A percentile compares a stretch with the other conserved stretches of the same genome.
These are phyloP conservation scores for Matsumyia berberina DNA, from an alignment of 2,888 invertebrate species.

Conservation along the genomic window DNA sequence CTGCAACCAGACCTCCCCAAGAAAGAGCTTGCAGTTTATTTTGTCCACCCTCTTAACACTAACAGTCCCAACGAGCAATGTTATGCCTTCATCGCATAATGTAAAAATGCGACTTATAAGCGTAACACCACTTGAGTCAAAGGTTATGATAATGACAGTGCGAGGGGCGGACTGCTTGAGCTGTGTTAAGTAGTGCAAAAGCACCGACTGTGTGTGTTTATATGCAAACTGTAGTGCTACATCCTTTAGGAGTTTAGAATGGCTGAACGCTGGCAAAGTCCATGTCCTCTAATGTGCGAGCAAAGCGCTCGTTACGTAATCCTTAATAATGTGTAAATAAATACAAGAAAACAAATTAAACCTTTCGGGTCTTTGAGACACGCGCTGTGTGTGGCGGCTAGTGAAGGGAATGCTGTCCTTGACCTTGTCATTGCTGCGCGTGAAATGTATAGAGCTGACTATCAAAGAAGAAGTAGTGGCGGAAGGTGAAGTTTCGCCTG, in stretches of 20 bases:
- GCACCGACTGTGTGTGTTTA: constrained; percentile 8
- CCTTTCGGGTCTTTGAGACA: constrained; percentile 9
- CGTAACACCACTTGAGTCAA: constrained; percentile 38
- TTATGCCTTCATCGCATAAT: constrained; percentile 26
- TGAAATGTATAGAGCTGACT: constrained; percentile 10
- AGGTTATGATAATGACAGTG: constrained; percentile 33
- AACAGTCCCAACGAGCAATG: neutral
- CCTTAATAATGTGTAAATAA: constrained; percentile 27
- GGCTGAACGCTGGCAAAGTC: neutral
- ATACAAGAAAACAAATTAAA: constrained; percentile 24
- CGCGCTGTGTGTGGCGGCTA: neutral
- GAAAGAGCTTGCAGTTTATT: neutral
- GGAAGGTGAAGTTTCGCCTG: neutral
- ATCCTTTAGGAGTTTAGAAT: constrained; percentile 6
- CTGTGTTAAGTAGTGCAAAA: constrained; percentile 6
- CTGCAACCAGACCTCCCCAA: constrained; percentile 14
- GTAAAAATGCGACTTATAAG: constrained; percentile 27
- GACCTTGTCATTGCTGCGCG: constrained; percentile 18
- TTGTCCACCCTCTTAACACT: neutral
- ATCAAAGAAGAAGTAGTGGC: neutral
- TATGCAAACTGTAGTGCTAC: neutral
- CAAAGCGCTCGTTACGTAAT: constrained; percentile 8
- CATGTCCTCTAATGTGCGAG: neutral
- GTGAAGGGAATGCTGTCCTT: constrained; percentile 13
- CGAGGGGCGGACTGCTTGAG: constrained; percentile 10